Percentiles rank a stretch among this genome's conserved stretches.
These are phyloP conservation scores for Pelodytes ibericus DNA, from an alignment of 2,797 vertebrate genomes.

Conservation along the genomic window DNA sequence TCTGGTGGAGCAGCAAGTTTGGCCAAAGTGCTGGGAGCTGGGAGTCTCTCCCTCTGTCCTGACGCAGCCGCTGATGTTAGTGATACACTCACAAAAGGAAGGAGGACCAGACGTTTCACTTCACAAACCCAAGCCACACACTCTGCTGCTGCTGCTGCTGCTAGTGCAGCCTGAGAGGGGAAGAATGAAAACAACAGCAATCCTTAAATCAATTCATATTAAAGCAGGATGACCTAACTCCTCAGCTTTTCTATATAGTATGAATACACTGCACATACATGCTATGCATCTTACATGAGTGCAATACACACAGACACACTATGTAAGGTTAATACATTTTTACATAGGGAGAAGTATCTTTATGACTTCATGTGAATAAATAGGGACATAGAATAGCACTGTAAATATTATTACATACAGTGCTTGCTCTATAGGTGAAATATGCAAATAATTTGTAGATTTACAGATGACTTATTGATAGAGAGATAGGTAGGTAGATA, in stretches of 20 bases:
- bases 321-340: too few species aligned
- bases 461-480: too few species aligned
- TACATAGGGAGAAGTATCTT: too few species aligned
- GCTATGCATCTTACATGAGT: too few species aligned
- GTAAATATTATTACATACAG: too few species aligned
- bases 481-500: background rate
- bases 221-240: background rate
- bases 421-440: too few species aligned
- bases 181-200: constrained; percentile 52
- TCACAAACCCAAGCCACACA: constrained; percentile 61
- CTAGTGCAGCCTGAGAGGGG: constrained; percentile 48
- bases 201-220: constrained; percentile 37
- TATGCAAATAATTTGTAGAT: too few species aligned
- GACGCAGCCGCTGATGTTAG: constrained; percentile 57
- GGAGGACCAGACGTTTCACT: constrained; percentile 58
- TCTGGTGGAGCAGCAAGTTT: constrained; percentile 69
- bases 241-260: background rate
- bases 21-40: constrained; percentile 67
- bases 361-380: too few species aligned
- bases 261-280: too few species aligned
- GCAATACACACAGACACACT: too few species aligned
- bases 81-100: constrained; percentile 37
- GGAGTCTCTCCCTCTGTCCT: constrained; percentile 58
- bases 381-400: too few species aligned
- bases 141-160: constrained; percentile 52